Evolutionary conservation across 1,140 invertebrate species (phyloP), one percentile per base, ranked within the genome.

Genomic region (Holotrichia oblita): DNA sequence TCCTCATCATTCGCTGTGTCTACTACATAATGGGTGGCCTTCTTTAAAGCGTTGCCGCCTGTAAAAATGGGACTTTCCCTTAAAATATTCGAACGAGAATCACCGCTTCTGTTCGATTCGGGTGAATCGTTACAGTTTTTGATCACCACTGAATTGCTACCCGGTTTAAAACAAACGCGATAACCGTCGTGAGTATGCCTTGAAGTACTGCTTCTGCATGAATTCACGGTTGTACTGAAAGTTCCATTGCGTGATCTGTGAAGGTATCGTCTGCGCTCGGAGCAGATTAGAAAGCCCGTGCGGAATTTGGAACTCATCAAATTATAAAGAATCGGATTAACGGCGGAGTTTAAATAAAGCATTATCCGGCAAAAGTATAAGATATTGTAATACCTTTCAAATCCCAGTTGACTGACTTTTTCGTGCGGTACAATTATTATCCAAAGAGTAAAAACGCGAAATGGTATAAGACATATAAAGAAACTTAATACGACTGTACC

Each of bases 261-360:
- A 34, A 85, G 81, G 73, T 84, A 82, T 44, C 84, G 79, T 69
- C 81, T 83, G 78, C 87, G 88, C 17, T 90, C 85, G 10, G 90
- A 89, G 81, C 92, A 94, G 0, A 94, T 87, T 20, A 92, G 86
- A 82, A 96, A 95, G 3, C 93, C 94, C 22, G 91, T 90, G 2
- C 95, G 90, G 85, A 96, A 96, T 86, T 95, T 96, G 14, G 93
- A 94, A 24, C 93, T 95, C 93, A 94, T 94, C n/a, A 94, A 87
- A 85, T 95, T 95, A 83, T 96, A 96, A 0, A 96, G 85, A 78
- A 95, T 93, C 0, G 95, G 95, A 88, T 96, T 96, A 55, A 96
- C 88, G 7, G 94, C 94, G 0, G 94, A 95, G 84, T 97, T 96
- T 75, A 96, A 88, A 84, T 96, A 96, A 48, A 94, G 87, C 93